Evolutionary conservation across 1,140 invertebrate species (phyloP), one percentile per base, ranked within the genome.

Genomic region (Solen grandis): DNA sequence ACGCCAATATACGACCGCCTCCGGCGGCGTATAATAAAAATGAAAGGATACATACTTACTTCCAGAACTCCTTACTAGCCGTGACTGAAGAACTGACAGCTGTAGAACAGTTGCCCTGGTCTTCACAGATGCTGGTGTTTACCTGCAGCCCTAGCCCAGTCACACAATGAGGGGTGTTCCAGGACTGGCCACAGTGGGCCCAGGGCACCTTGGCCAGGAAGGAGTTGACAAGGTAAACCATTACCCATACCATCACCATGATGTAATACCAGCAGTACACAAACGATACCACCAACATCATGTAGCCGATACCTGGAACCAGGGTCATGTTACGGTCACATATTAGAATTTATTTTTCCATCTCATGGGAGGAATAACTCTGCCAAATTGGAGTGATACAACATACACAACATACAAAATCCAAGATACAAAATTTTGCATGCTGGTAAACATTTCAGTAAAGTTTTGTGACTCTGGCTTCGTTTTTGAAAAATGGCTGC

Each of bases 101-200:
- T 19, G n/a, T 14, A 0, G 59, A 52, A 27, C 31, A 74, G 33
- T 69, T 79, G 10, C 14, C 19, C 19, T 3, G 29, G 22, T 29
- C 14, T n/a, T n/a, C 5, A 35, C 54, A 80, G 29, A 55, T 36
- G 19, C 54, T 14, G 5, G 27, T 50, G 5, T 65, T 38, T 16
- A 46, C 19, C 27, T 52, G 54, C n/a, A 62, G 68, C 36, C 77
- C 81, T n/a, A 62, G 68, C 36, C 77, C 81, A 27, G 36, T 41
- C 2, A 84, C 78, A 76, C 85, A 87, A 31, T 74, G 31, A n/a
- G 70, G 46, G 2, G 81, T 77, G 91, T 99, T 99, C 97, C 97
- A 99, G 16, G 94, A 88, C 89, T 99, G 98, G 88, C 96, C 94
- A 89, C 98, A 99, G 69, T 94, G 95, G 41, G 96, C 96, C 98